These are phyloP conservation scores for Mico argentatus DNA, from an alignment of 2,797 vertebrate species.

Conservation along the genomic window DNA sequence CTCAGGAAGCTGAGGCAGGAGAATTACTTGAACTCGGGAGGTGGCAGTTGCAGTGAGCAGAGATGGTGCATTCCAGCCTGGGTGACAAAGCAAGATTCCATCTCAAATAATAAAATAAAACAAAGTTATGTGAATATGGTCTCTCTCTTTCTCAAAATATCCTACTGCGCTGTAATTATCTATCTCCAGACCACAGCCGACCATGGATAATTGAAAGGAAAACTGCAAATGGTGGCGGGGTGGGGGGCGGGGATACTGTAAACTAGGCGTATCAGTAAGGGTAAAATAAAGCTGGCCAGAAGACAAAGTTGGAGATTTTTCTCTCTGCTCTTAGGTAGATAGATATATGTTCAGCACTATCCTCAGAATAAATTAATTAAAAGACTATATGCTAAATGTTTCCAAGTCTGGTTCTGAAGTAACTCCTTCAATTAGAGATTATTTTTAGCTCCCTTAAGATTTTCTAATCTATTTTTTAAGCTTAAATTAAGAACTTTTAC, in stretches of 20 bases:
- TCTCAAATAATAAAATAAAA: no score
- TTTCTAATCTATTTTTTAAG: conserved; percentile 26
- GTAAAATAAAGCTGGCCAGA: neutral
- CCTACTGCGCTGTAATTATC: neutral
- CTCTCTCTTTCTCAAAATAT: neutral
- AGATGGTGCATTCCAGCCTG: no score
- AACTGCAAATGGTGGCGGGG: no score
- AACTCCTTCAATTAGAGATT: neutral
- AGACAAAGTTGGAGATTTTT: neutral
- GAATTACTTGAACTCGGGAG: no score
- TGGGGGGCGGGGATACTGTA: neutral
- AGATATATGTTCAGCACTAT: neutral
- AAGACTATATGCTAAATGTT: neutral
- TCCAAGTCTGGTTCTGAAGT: neutral
- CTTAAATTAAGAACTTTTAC: conserved; percentile 11
- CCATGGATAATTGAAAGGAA: neutral
- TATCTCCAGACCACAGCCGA: neutral
- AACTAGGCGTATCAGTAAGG: neutral
- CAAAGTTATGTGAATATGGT: neutral
- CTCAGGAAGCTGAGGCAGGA: no score
- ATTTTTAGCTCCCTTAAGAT: neutral
- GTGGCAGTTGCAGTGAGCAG: no score
- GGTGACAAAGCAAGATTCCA: no score
- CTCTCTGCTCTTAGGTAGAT: conserved; percentile 9
- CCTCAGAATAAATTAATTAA: conserved; percentile 44